phyloP scores from a whole-genome alignment of 2,888 invertebrate species.

The Morpho achilles region DNA sequence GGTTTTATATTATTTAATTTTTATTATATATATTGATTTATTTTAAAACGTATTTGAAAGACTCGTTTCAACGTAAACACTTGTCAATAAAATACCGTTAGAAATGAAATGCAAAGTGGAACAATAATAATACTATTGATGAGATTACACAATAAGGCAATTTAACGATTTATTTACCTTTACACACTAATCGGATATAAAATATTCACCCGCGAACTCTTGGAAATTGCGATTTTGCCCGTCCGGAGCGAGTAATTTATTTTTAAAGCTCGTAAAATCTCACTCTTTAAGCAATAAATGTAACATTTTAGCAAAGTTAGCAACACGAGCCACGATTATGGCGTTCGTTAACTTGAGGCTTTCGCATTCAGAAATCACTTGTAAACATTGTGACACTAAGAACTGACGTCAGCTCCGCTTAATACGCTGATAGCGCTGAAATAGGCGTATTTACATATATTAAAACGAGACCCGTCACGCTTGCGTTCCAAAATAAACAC shows the following conservation, averaged over 20 bases:
- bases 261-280: conserved; percentile 75
- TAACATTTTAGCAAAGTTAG: conserved; percentile 69
- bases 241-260: conserved; percentile 65
- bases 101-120: not conserved
- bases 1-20: conserved; percentile 18
- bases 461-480: conserved; percentile 48
- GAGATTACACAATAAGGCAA: conserved; percentile 38
- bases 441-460: conserved; percentile 54
- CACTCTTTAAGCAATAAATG: conserved; percentile 73
- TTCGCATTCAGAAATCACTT: conserved; percentile 56
- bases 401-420: conserved; percentile 47
- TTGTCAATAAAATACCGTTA: too few relatives aligned
- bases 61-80: not conserved
- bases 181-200: conserved; percentile 53
- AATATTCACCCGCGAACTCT: conserved; percentile 62
- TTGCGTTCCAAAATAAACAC: conserved; percentile 56
- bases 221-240: conserved; percentile 56
- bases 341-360: conserved; percentile 50
- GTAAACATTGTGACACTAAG: conserved; percentile 61
- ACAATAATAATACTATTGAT: conserved; percentile 26
- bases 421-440: conserved; percentile 46
- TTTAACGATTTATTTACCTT: conserved; percentile 55
- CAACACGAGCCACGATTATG: conserved; percentile 51
- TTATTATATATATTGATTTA: conserved; percentile 28
- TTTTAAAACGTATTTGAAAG: not conserved